Percentiles rank a stretch among this genome's conserved stretches.
These are phyloP conservation scores for Eriosoma lanigerum DNA, from an alignment of 1,140 invertebrate genomes.

Conservation along the genomic window DNA sequence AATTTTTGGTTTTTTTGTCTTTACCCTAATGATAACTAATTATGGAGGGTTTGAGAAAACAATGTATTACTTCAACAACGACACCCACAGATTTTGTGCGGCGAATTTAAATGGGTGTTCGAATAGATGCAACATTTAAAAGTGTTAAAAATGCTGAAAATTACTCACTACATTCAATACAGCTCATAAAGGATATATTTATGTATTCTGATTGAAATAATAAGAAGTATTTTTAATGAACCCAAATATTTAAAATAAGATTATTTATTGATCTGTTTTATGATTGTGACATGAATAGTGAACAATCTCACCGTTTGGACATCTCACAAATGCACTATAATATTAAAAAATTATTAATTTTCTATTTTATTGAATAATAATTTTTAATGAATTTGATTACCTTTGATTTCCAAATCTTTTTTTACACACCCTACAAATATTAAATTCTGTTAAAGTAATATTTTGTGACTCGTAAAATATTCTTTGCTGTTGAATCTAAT, in stretches of 20 bases:
- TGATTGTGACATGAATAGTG: constrained; percentile 77
- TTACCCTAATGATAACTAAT: constrained; percentile 70
- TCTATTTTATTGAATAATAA: constrained; percentile 52
- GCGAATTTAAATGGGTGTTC: constrained; percentile 38
- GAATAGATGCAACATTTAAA: constrained; percentile 44
- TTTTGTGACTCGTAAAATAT: constrained; percentile 79
- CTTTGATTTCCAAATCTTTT: constrained; percentile 89
- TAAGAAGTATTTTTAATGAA: constrained; percentile 10
- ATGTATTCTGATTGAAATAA: constrained; percentile 49
- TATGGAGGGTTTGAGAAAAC: constrained; percentile 67
- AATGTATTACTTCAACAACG: constrained; percentile 54
- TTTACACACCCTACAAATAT: constrained; percentile 89
- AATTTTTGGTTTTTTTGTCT: constrained; percentile 64
- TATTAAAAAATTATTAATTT: constrained; percentile 43
- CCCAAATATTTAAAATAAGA: background rate
- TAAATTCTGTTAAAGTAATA: constrained; percentile 80
- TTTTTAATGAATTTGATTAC: constrained; percentile 61
- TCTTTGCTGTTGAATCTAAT: constrained; percentile 74
- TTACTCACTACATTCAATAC: constrained; percentile 42
- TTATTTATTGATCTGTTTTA: constrained; percentile 39
- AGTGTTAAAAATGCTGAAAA: constrained; percentile 48
- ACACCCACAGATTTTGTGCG: constrained; percentile 21
- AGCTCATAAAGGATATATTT: constrained; percentile 32
- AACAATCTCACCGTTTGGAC: constrained; percentile 88
- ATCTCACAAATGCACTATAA: constrained; percentile 84